These are phyloP conservation scores for Oncopodura yosiiana DNA, from an alignment of 1,140 invertebrate genomes.

Conservation along the genomic window DNA sequence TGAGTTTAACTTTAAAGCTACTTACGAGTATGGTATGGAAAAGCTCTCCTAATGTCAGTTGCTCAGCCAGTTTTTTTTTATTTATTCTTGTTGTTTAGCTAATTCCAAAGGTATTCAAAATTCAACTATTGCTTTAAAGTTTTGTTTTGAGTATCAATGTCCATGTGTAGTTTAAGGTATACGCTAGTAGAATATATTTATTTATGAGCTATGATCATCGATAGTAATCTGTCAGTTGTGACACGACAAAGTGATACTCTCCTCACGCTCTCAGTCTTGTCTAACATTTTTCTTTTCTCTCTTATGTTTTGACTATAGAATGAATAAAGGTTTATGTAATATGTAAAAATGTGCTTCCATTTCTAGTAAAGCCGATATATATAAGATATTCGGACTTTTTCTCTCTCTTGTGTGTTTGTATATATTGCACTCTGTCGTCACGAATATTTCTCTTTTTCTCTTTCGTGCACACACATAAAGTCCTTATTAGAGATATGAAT, in stretches of 20 bases:
- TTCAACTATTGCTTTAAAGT: too few species aligned
- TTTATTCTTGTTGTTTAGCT: background rate
- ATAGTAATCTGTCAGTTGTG: slow-evolving; percentile 32
- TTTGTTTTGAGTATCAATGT: background rate
- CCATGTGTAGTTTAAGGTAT: background rate
- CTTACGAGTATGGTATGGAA: background rate
- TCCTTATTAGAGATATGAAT: too few species aligned
- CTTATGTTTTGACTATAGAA: background rate
- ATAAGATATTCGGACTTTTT: too few species aligned
- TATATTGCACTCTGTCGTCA: too few species aligned
- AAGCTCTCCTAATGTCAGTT: slow-evolving; percentile 4
- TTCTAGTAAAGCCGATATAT: too few species aligned
- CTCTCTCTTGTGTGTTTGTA: too few species aligned
- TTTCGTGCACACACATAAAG: too few species aligned
- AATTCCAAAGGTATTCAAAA: background rate
- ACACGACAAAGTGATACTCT: slow-evolving; percentile 27
- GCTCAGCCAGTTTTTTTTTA: slow-evolving; percentile 11
- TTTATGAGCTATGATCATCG: slow-evolving; percentile 25
- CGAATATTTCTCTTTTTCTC: too few species aligned
- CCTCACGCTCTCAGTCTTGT: background rate
- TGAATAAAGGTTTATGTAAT: too few species aligned
- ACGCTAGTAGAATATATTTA: too few species aligned
- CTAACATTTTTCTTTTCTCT: background rate
- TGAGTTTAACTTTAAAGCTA: background rate
- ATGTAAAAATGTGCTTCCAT: too few species aligned